phyloP scores from a whole-genome alignment of 2,797 vertebrate genomes.

The Gastrophryne carolinensis region DNA sequence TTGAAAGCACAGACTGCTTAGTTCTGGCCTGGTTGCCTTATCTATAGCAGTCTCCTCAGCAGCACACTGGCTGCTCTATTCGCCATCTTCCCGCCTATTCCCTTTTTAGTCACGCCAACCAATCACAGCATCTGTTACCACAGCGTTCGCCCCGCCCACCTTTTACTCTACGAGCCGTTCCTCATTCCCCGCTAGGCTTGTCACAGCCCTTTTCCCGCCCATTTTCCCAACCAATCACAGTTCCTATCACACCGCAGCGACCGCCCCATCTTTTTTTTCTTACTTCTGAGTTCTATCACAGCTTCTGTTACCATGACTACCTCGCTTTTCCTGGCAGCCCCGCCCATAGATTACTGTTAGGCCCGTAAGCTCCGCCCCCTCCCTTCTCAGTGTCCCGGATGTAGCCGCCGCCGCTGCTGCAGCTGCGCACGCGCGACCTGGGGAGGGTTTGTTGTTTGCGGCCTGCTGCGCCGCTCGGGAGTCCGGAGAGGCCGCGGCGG shows the following conservation, averaged over 20 bases:
- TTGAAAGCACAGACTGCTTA: too few species aligned
- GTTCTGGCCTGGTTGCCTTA: too few species aligned
- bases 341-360: not conserved
- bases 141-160: not conserved
- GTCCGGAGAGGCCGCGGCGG: not conserved
- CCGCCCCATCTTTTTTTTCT: not conserved
- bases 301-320: not conserved
- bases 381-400: constrained; percentile 30
- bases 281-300: constrained; percentile 6
- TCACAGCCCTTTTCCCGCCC: not conserved
- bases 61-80: too few species aligned
- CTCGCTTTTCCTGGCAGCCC: not conserved
- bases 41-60: too few species aligned
- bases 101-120: not conserved
- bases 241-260: not conserved
- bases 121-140: not conserved
- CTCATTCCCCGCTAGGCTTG: not conserved
- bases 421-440: constrained; percentile 10
- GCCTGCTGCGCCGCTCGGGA: constrained; percentile 38
- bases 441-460: constrained; percentile 39
- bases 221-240: not conserved
- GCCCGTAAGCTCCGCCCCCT: not conserved
- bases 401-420: not conserved
- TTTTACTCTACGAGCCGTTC: not conserved
- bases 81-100: not conserved